These are phyloP conservation scores for Sinodicranocentrus sp. DNA, from an alignment of 2,888 invertebrate genomes.

Conservation along the genomic window DNA sequence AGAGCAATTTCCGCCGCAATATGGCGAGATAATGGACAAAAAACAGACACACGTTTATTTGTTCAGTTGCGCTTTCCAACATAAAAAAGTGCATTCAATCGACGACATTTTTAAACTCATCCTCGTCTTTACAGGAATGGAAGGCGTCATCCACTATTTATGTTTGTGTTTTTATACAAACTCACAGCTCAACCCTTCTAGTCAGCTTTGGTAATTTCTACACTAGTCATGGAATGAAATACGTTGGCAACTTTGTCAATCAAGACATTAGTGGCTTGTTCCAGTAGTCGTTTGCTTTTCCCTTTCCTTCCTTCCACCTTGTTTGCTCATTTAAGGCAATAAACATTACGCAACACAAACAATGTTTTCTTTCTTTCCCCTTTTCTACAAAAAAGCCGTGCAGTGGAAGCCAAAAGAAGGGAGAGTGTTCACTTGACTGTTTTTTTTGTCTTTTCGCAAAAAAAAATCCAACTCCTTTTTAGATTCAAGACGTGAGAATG, in stretches of 20 bases:
- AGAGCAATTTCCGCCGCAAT: neutral
- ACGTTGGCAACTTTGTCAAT: conserved; percentile 47
- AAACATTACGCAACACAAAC: conserved; percentile 66
- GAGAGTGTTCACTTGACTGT: conserved; percentile 1
- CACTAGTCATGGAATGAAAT: conserved; percentile 21
- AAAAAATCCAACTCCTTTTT: conserved; percentile 17
- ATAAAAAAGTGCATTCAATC: neutral
- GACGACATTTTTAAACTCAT: neutral
- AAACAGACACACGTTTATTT: conserved; percentile 6
- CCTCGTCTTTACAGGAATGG: no score
- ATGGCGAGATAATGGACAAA: no score
- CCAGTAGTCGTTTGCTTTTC: conserved; percentile 3
- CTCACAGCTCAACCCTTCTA: neutral
- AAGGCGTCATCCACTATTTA: neutral
- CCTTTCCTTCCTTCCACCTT: conserved; percentile 18
- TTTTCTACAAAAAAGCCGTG: neutral
- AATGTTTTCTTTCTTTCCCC: conserved; percentile 13
- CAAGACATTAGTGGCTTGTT: conserved; percentile 46
- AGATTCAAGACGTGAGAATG: conserved; percentile 44
- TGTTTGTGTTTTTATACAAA: neutral
- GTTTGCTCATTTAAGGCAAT: conserved; percentile 64
- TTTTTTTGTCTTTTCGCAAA: conserved; percentile 20
- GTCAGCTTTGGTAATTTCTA: neutral
- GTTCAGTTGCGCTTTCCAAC: conserved; percentile 12
- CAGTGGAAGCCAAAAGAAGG: neutral